These are phyloP conservation scores for Torymus aiolomorphi DNA, from an alignment of 2,888 invertebrate species.

Conservation along the genomic window DNA sequence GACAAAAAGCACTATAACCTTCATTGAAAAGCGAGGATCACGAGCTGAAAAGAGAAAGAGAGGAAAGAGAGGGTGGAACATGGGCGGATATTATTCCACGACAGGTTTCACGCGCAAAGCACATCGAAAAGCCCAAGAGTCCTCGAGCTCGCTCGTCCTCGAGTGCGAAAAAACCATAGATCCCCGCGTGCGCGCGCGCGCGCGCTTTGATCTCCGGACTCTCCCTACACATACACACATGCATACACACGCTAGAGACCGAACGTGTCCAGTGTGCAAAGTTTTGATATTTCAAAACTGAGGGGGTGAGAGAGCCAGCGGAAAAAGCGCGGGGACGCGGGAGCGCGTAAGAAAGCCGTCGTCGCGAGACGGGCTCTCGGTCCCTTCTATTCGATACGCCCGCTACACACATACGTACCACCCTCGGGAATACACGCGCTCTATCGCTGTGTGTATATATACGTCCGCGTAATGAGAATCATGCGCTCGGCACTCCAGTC, in stretches of 20 bases:
- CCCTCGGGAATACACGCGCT: no score
- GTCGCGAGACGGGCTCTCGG: background rate
- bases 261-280: constrained; percentile 12
- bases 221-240: no score
- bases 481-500: constrained; percentile 25
- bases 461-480: constrained; percentile 37
- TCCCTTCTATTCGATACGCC: constrained; percentile 28
- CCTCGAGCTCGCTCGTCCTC: no score
- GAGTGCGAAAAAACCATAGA: no score
- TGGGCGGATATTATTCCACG: no score
- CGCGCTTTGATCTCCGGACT: constrained; percentile 1
- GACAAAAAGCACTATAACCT: no score
- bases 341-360: background rate
- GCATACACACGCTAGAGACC: background rate
- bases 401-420: no score
- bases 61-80: no score
- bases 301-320: background rate
- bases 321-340: background rate
- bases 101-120: background rate
- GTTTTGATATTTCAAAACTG: constrained; percentile 11
- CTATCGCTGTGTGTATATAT: no score
- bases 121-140: background rate
- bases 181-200: background rate
- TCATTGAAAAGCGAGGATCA: no score
- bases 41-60: no score